Base-by-base conservation (phyloP, 2,113 vertebrate species). In the Mastomys coucha region DNA sequence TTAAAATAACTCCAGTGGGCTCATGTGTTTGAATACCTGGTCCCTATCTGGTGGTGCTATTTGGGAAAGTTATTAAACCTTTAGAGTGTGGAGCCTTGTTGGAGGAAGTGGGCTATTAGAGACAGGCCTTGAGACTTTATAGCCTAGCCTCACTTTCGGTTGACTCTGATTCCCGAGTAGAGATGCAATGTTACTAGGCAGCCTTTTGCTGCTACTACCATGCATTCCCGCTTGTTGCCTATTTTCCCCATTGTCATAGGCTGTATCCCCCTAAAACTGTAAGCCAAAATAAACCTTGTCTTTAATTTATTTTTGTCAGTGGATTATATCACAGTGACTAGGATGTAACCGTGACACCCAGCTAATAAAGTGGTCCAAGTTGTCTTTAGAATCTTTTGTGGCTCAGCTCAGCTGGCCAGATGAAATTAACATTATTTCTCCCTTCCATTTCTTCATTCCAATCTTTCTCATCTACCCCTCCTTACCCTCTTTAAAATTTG, bases 331-430 rank as follows among this genome's bases (percentile, higher is more conserved):
- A 28, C 56, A 84, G 56, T 17, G 39, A 58, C 56, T 84, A 39
- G 22, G 42, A 84, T 42, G 56, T 42, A 39, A 60, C 36, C 36
- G 9, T 17, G 12, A 28, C 24, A 36, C 1, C 9, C 28, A 69
- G 42, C 42, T 69, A 20, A 19, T 72, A 69, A 82, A 95, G 53
- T 36, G 93, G 65, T 42, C 11, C 53, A 77, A 69, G 56, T 91
- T 84, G 36, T 67, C n/a, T 88, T 70, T 78, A 45, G 42, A 89
- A 86, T 20, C 33, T 80, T 89, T 63, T 89, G 67, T 49, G 69
- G 53, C 53, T 90, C 63, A 92, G 73, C 73, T 76, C 91, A 88
- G 11, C 75, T 82, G 28, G 33, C 28, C 63, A 85, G 72, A 92
- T 53, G 31, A 36, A 80, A 53, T 36, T 56, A 22, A 22, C 9